Evolutionary conservation across 92 coral and sea anemone genomes (phyloP), one percentile per base, ranked within the genome.

Genomic region (Epizoanthus ramosus): DNA sequence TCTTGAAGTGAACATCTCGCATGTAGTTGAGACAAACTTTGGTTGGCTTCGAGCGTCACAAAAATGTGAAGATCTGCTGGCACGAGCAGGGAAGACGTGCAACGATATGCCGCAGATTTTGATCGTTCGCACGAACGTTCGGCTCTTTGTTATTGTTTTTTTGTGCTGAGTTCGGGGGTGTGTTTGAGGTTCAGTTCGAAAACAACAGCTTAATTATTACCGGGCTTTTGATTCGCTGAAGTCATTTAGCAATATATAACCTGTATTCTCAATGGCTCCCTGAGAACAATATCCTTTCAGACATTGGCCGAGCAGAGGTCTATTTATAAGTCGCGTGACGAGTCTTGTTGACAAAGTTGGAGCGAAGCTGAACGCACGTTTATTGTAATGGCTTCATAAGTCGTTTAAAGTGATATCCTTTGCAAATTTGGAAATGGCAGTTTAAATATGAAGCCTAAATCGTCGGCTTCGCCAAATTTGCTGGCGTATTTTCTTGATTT

Each of bases 61-160:
- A 60, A 75, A 75, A 13, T n/a, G 23, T 18, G 22, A 15, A 59
- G 21, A 59, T 60, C 16, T n/a, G 23, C 16, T 47, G 82, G 57
- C 56, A 73, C 82, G 18, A 19, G 70, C 41, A 22, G 53, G 16
- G 14, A 14, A 25, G 21, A 77, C 82, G 82, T 77, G 82, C 54
- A 59, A 54, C 1, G 56, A 77, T 59, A 63, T 23, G 25, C 68
- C 39, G 82, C 57, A 37, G 82, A 77, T 35, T 35, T 35, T 35
- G 39, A 4, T 77, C 82, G 82, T 69, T 41, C 9, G 37, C 61
- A 37, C 82, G 82, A 88, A 87, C 75, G 79, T 73, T 68, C 25
- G 17, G 28, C 43, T 79, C 85, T 93, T 93, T 93, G 98, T 93
- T 93, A 89, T 93, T 92, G 98, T 93, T 88, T 91, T 45, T 89